Base-by-base conservation (phyloP, 2,113 vertebrate genomes). In the Prunella fulvescens region DNA sequence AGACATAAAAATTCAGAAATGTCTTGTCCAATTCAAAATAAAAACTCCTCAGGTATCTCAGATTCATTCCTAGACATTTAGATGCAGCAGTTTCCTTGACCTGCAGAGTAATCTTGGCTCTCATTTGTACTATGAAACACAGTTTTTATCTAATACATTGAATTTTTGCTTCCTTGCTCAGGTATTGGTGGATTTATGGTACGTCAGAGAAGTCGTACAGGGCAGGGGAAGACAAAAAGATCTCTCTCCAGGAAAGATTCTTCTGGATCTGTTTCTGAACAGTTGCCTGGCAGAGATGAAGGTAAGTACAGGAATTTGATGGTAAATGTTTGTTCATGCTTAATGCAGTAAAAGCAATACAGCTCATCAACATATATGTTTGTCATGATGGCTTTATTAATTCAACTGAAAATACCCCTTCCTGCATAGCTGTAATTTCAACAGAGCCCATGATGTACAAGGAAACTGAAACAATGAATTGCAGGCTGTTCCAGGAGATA, bases 111-210 rank as follows among this genome's bases (percentile, higher is more conserved):
- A 58, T 83, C 54, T 62, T 70, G 35, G 14, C 60, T 90, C 11
- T 80, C 37, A 15, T 67, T 88, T 3, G 4, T 78, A 9, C 44
- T 48, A 0, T 47, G 48, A 57, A 89, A 35, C n/a, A 11, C 33
- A 26, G 6, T 64, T 76, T 69, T 62, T 90, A 70, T 65, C 61
- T 8, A 44, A 0, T 15, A 18, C 5, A 4, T 22, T 82, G 42
- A n/a, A 62, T 51, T 94, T 87, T 78, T 94, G 47, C 56, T 93
- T 86, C 88, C 53, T 88, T 71, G 31, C 35, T 94, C 99, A 90
- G 99, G 99, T 93, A 99, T 99, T 57, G 99, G 99, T 73, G 99
- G 99, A 42, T 99, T 99, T 97, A 99, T 99, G 99, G 99, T 99
- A 35, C 99, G 99, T 39, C 99, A 99, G 97, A 98, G 99, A 77